Evolutionary conservation across 2,113 vertebrate species (phyloP), one percentile per base, ranked within the genome.

Genomic region (Hirundichthys speculiger): DNA sequence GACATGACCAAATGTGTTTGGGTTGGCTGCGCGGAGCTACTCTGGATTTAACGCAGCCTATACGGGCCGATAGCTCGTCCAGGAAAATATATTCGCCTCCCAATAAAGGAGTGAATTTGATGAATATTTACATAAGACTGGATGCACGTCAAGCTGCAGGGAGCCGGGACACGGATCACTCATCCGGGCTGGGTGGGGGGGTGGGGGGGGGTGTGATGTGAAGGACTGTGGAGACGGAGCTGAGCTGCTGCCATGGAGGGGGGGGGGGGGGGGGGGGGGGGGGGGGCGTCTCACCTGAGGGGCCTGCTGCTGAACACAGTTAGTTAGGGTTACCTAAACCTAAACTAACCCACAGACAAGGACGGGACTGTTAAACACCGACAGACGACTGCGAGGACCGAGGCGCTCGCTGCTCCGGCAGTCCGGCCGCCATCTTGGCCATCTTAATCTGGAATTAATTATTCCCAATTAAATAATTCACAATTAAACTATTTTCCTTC

Each of bases 1-100:
- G 92, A 93, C 93, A 95, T 98, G 96, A 98, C 94, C 94, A 94
- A 97, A 96, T 97, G 93, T 96, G 94, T 98, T 98, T 98, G 93
- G 87, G 90, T 96, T 97, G 95, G 96, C 96, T 80, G 81, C 77
- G 82, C 86, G 89, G 75, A 92, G 88, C 90, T 90, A 90, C 94
- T 92, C 93, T 93, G 94, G 94, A 94, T 94, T 95, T 94, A 93
- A 94, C 92, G 90, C 93, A 90, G 93, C 89, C 93, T 63, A 65
- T 89, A 90, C 89, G 89, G 92, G 92, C 93, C 92, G 93, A 94
- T 91, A 91, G 93, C 92, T 83, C 51, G 61, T 82, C 67, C 82
- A 70, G 61, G 75, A 73, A 72, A 81, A 84, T 70, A 75, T 76
- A 76, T 78, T 87, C 80, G 54, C 63, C 59, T 73, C 64, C 58